Evolutionary conservation across 2,797 vertebrate species (phyloP).

Genomic region (Coilia nasus): DNA sequence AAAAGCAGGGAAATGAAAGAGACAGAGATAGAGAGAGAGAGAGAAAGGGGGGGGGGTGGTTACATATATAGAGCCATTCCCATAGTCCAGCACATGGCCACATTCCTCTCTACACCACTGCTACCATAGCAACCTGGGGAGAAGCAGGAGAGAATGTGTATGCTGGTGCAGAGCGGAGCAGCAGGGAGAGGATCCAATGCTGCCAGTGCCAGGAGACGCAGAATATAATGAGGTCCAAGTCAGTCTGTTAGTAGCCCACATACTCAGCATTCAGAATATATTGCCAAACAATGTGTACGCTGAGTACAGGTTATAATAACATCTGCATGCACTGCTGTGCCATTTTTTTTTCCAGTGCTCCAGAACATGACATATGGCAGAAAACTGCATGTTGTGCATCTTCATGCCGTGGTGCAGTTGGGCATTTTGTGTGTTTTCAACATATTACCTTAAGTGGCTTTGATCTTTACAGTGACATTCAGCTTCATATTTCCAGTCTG

Average conservation of each 20-base stretch:
- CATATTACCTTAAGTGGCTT: slow-evolving; percentile 14
- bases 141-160: slow-evolving; percentile 23
- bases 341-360: not conserved
- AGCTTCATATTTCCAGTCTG: slow-evolving; percentile 41
- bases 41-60: not conserved
- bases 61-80: slow-evolving; percentile 23
- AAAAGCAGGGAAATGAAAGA: too few species aligned
- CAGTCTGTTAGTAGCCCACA: not conserved
- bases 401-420: not conserved
- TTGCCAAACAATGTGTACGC: not conserved
- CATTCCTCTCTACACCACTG: slow-evolving; percentile 23
- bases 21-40: too few species aligned
- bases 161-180: not conserved
- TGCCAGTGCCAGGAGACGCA: not conserved
- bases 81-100: slow-evolving; percentile 3
- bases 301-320: not conserved
- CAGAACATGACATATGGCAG: not conserved
- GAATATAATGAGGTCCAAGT: not conserved
- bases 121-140: slow-evolving; percentile 45
- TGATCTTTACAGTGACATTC: slow-evolving; percentile 53
- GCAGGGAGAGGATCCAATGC: not conserved
- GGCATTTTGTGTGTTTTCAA: not conserved
- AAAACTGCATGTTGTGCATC: not conserved
- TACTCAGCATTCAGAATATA: not conserved
- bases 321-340: not conserved